A percentile compares a stretch with the other conserved stretches of the same genome.
These are phyloP conservation scores for Psilopsiagon aurifrons DNA, from an alignment of 2,113 vertebrate genomes.

Conservation along the genomic window DNA sequence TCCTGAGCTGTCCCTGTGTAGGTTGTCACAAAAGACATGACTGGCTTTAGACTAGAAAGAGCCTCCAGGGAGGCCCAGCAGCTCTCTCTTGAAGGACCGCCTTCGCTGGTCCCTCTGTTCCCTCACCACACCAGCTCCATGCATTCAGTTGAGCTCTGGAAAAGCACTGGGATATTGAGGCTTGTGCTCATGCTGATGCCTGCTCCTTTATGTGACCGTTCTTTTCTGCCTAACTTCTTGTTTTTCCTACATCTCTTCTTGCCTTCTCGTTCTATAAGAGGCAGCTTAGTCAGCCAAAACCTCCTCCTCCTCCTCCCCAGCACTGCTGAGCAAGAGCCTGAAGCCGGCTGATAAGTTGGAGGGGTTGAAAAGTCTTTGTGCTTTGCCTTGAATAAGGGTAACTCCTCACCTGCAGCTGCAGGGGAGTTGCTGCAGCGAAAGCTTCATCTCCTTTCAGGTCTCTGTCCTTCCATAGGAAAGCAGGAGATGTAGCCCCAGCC, in stretches of 20 bases:
- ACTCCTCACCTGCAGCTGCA: neutral
- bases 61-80: neutral
- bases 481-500: constrained; percentile 41
- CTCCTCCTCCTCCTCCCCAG: neutral
- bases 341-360: neutral
- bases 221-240: neutral
- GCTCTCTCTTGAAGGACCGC: neutral
- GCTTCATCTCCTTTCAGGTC: neutral
- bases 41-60: neutral
- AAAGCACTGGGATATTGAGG: neutral
- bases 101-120: rapidly evolving
- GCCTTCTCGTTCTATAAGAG: neutral
- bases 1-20: neutral
- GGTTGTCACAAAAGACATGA: neutral
- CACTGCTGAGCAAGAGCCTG: neutral
- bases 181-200: neutral
- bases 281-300: neutral
- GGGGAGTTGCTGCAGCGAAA: neutral
- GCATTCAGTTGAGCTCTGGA: neutral
- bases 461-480: neutral
- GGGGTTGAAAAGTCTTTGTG: neutral
- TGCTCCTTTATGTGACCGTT: neutral
- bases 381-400: neutral
- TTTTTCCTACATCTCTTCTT: neutral
- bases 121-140: neutral